phyloP scores from a whole-genome alignment of 2,797 vertebrate genomes.

The Lutjanus campechanus region DNA sequence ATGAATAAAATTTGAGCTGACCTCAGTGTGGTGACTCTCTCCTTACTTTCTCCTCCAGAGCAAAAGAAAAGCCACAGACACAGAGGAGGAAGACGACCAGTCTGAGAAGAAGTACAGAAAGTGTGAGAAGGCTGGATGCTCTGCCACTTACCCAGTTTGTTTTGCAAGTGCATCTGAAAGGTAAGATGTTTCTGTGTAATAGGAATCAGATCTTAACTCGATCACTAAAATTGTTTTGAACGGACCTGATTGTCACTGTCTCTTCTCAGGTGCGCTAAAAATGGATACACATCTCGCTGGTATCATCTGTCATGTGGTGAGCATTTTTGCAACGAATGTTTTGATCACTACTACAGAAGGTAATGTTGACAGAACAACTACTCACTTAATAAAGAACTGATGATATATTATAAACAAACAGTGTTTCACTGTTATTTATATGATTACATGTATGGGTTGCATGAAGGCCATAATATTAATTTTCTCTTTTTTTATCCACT shows the following conservation, averaged over 20 bases:
- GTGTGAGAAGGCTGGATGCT: conserved; percentile 98
- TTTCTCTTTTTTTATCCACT: not conserved
- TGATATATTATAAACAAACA: not conserved
- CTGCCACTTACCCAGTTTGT: conserved; percentile 94
- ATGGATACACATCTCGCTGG: conserved; percentile 98
- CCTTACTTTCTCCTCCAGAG: conserved; percentile 80
- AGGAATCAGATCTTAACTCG: not conserved
- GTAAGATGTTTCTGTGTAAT: conserved; percentile 69
- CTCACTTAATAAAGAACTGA: not conserved
- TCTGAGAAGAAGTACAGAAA: conserved; percentile 97
- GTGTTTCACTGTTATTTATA: not conserved
- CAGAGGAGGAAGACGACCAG: conserved; percentile 92
- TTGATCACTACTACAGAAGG: conserved; percentile 99
- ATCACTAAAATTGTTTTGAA: not conserved
- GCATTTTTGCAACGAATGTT: conserved; percentile 99
- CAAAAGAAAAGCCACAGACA: conserved; percentile 91
- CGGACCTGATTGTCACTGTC: not conserved
- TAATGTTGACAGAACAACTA: conserved; percentile 65
- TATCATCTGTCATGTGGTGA: conserved; percentile 99
- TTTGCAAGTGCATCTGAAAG: conserved; percentile 98
- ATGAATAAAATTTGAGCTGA: not conserved
- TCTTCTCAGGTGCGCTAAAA: conserved; percentile 95
- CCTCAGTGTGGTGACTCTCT: not conserved
- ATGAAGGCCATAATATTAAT: not conserved
- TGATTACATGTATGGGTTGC: not conserved